Evolutionary conservation across 2,888 invertebrate species (phyloP).

Genomic region (Heliconius sara): DNA sequence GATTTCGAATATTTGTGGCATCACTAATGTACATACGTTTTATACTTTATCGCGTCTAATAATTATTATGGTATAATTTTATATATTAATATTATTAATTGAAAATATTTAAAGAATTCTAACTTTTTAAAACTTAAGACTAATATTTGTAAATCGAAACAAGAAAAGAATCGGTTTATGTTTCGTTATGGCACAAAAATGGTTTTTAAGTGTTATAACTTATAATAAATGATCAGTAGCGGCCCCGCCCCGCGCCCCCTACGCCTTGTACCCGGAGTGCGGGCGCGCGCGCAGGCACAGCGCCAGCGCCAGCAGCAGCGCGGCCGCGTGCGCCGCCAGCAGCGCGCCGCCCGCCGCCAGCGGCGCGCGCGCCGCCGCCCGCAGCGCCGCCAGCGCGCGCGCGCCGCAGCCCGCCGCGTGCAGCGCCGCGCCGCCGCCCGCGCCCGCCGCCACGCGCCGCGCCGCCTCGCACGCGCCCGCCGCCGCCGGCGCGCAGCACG

Average conservation of each 20-base stretch:
- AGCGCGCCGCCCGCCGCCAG: constrained; percentile 65
- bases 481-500: constrained; percentile 55
- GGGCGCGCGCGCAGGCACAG: constrained; percentile 65
- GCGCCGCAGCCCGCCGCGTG: constrained; percentile 62
- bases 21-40: no score
- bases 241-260: no score
- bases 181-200: constrained; percentile 16
- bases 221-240: not conserved
- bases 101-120: not conserved
- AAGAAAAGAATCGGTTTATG: not conserved
- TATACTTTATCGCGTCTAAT: no score
- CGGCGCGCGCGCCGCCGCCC: constrained; percentile 58
- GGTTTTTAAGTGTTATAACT: not conserved
- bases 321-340: constrained; percentile 65
- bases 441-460: constrained; percentile 61
- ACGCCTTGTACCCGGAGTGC: constrained; percentile 35
- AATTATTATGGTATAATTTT: not conserved
- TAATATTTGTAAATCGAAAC: not conserved
- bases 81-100: not conserved
- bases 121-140: not conserved
- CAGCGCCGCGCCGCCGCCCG: constrained; percentile 55
- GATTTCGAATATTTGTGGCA: not conserved
- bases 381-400: constrained; percentile 62
- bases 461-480: constrained; percentile 49
- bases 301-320: constrained; percentile 72